phyloP scores from a whole-genome alignment of 2,797 vertebrate genomes.

The Myotis pilosus region DNA sequence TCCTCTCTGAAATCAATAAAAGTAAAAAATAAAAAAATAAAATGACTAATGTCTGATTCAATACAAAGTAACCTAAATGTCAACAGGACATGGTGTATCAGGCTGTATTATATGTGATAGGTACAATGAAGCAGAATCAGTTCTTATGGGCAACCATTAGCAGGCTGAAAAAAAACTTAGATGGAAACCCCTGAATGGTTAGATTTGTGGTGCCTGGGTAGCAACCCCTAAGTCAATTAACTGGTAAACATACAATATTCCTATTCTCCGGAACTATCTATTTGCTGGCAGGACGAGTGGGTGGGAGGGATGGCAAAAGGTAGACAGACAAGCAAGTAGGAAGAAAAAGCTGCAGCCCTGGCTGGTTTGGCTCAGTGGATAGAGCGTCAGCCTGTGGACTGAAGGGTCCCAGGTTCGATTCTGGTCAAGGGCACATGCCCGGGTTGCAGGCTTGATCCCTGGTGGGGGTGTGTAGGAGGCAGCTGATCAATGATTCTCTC shows the following conservation, averaged over 20 bases:
- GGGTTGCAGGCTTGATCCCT: too few species aligned
- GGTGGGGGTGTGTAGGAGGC: too few species aligned
- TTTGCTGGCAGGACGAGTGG: not conserved
- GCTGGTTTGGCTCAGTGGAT: not conserved
- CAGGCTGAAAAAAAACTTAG: not conserved
- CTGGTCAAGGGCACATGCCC: too few species aligned
- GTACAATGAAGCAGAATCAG: not conserved
- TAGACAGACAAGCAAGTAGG: not conserved
- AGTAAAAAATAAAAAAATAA: not conserved
- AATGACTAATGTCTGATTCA: not conserved
- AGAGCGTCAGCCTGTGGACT: too few species aligned
- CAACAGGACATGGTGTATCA: not conserved
- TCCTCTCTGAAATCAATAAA: too few species aligned
- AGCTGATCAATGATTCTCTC: too few species aligned
- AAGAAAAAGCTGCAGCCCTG: not conserved
- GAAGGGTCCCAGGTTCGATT: too few species aligned
- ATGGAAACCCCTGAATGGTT: not conserved
- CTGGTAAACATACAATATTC: not conserved
- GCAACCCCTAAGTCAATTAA: not conserved
- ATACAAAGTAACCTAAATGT: not conserved
- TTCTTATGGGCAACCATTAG: not conserved
- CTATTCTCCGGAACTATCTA: constrained; percentile 6
- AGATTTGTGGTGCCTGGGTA: not conserved
- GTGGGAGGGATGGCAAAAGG: not conserved
- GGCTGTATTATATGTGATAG: not conserved